Conservation (phyloP, 2,797 vertebrate species). For the Pristis pectinata region DNA sequence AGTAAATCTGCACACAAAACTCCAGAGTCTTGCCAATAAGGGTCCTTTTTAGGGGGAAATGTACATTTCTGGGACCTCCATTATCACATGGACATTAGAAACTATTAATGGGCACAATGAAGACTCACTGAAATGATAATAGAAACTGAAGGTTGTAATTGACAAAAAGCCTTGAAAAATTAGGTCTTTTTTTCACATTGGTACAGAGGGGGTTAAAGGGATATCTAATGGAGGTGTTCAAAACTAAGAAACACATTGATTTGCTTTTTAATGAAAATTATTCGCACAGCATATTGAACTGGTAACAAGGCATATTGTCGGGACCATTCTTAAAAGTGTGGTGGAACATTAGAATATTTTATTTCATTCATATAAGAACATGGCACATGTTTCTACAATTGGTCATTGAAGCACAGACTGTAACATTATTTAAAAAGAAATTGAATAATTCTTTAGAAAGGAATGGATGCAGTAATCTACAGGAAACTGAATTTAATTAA, state of each 20-base stretch:
- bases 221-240: neutral
- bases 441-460: neutral
- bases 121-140: neutral
- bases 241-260: neutral
- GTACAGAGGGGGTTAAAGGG: neutral
- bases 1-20: no score
- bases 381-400: neutral
- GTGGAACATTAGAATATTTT: neutral
- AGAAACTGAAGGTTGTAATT: neutral
- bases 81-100: neutral
- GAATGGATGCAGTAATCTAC: neutral
- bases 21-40: no score
- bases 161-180: neutral
- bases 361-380: neutral
- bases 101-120: neutral
- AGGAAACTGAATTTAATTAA: neutral
- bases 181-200: neutral
- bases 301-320: neutral
- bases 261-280: neutral
- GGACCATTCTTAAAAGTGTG: neutral
- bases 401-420: neutral
- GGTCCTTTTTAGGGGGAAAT: neutral
- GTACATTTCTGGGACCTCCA: neutral
- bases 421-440: neutral
- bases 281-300: neutral